Conservation (phyloP, 2,113 vertebrate species). For the Spea bombifrons region DNA sequence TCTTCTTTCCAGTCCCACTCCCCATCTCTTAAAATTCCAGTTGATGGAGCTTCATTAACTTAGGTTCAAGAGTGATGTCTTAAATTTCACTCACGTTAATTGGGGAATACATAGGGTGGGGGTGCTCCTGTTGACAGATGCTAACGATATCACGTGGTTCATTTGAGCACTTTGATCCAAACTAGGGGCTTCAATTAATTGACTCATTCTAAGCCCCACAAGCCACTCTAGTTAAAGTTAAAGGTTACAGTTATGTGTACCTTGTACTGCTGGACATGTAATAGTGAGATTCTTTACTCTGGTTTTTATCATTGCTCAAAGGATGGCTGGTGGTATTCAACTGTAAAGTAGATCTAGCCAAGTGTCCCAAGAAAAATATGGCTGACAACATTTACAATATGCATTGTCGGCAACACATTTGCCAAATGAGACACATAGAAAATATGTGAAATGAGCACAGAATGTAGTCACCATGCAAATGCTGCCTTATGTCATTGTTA, state of each 20-base stretch:
- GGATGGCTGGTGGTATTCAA: too few species aligned
- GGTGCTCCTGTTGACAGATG: constrained; percentile 42
- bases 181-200: constrained; percentile 18
- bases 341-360: too few species aligned
- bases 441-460: too few species aligned
- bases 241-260: not conserved
- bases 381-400: too few species aligned
- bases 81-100: constrained; percentile 43
- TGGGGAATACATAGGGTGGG: constrained; percentile 1
- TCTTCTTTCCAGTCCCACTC: not conserved
- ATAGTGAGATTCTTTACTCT: not conserved
- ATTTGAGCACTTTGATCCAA: constrained; percentile 37
- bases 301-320: too few species aligned
- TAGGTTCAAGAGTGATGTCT: constrained; percentile 24
- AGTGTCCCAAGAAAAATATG: too few species aligned
- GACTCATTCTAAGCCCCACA: constrained; percentile 18
- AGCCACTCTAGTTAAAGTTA: not conserved
- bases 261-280: not conserved
- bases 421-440: too few species aligned
- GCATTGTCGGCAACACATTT: too few species aligned
- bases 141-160: constrained; percentile 31
- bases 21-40: constrained; percentile 19
- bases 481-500: too few species aligned
- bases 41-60: constrained; percentile 29
- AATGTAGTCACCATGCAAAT: too few species aligned